A percentile compares a stretch with the other conserved stretches of the same genome.
Conservation (phyloP, 2,888 invertebrate species). For the Acanthococcus lagerstroemiae region DNA sequence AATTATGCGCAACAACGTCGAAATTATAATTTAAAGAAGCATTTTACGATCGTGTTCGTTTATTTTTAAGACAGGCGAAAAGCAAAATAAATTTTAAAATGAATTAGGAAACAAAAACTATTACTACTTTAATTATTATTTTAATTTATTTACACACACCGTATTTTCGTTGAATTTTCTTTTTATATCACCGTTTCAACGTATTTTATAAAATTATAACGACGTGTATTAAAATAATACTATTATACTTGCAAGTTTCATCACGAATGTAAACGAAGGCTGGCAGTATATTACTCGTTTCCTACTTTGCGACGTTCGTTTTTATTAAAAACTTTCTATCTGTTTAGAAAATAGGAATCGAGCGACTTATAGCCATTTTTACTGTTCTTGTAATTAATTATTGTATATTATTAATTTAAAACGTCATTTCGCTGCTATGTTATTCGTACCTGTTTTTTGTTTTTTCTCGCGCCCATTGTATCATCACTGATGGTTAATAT, state of each 20-base stretch:
- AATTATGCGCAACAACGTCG: background rate
- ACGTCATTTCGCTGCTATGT: background rate
- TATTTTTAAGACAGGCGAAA: background rate
- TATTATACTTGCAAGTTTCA: no score
- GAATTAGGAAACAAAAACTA: background rate
- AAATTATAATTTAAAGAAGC: background rate
- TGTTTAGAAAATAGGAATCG: background rate
- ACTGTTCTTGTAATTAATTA: background rate
- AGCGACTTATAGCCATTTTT: no score
- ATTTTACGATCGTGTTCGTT: conserved; percentile 3
- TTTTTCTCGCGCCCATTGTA: background rate
- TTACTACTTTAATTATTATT: background rate
- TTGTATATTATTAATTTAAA: background rate
- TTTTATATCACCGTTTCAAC: background rate
- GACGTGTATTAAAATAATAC: background rate
- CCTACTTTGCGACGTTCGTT: no score
- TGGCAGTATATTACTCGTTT: no score
- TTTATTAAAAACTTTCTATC: no score
- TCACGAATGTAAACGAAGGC: no score
- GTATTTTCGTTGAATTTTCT: background rate
- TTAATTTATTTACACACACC: background rate
- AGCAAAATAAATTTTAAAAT: no score
- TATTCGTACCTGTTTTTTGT: background rate
- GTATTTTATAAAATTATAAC: background rate
- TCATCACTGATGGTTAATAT: background rate